Conservation (phyloP, 2,888 invertebrate species). For the Dryococelus australis region DNA sequence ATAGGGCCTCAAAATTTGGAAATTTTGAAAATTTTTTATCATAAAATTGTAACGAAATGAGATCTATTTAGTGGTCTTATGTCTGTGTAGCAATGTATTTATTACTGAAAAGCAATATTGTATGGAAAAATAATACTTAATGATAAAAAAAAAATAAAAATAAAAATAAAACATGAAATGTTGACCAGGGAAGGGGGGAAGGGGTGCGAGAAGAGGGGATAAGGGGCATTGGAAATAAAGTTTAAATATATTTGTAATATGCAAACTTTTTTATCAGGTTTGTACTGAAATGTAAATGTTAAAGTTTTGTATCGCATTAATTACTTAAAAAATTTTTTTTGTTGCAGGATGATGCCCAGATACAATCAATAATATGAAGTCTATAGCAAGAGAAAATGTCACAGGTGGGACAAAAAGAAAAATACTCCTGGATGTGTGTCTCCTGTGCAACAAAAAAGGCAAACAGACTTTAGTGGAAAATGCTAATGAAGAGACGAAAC, state of each 20-base stretch:
- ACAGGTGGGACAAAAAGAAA: not conserved
- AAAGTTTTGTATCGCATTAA: not conserved
- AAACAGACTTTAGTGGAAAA: not conserved
- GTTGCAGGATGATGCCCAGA: no score
- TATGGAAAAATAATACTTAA: no score
- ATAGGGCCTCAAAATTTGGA: not conserved
- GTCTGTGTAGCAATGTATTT: no score
- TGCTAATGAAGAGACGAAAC: not conserved
- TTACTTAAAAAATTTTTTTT: constrained; percentile 16
- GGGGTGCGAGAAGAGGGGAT: no score
- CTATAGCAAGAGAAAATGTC: not conserved
- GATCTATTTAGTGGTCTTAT: no score
- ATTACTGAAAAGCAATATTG: no score
- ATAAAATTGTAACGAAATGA: not conserved
- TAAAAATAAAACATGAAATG: no score
- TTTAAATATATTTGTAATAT: no score
- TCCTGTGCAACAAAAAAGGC: not conserved
- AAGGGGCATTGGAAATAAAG: no score
- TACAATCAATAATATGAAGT: not conserved
- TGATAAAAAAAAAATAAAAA: no score
- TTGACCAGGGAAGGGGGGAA: no score
- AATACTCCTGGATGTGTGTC: not conserved
- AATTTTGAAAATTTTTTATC: not conserved
- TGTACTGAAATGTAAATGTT: not conserved
- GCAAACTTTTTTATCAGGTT: no score